Percentiles rank a stretch among this genome's conserved stretches.
Conservation (phyloP, 2,888 invertebrate genomes). For the Colletes collaris region DNA sequence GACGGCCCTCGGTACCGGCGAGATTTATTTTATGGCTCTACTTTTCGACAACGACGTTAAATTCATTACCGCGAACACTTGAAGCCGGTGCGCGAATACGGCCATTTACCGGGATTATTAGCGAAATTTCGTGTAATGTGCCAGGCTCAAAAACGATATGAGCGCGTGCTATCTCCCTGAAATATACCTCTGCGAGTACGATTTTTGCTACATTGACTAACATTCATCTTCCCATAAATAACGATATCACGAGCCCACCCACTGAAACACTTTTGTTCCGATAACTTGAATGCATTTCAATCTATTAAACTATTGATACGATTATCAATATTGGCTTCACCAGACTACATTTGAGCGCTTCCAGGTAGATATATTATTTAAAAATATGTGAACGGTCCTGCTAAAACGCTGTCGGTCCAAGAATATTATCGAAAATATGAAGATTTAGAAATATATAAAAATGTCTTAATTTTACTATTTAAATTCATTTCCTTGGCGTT, state of each 20-base stretch:
- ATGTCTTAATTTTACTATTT: not conserved
- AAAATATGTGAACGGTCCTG: not conserved
- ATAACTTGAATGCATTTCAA: not conserved
- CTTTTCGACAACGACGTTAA: slow-evolving; percentile 76
- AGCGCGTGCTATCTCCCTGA: slow-evolving; percentile 21
- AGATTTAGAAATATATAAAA: not conserved
- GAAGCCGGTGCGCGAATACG: slow-evolving; percentile 51
- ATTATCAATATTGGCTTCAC: not conserved
- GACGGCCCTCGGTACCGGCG: slow-evolving; percentile 51
- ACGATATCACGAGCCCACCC: not conserved
- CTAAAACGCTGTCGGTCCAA: not conserved
- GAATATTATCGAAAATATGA: not conserved
- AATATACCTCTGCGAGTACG: slow-evolving; percentile 3
- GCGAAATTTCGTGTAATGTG: slow-evolving; percentile 62
- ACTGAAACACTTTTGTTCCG: not conserved
- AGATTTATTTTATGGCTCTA: slow-evolving; percentile 75
- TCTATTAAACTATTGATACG: not conserved
- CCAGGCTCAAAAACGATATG: slow-evolving; percentile 44
- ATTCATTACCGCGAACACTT: slow-evolving; percentile 73
- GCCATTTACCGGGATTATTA: slow-evolving; percentile 71
- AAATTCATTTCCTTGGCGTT: no score
- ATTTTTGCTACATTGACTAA: slow-evolving; percentile 11
- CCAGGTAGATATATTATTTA: not conserved
- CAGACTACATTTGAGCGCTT: not conserved
- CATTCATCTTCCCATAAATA: not conserved